These are phyloP conservation scores for Tipula vernalis DNA, from an alignment of 2,888 invertebrate genomes.

Conservation along the genomic window DNA sequence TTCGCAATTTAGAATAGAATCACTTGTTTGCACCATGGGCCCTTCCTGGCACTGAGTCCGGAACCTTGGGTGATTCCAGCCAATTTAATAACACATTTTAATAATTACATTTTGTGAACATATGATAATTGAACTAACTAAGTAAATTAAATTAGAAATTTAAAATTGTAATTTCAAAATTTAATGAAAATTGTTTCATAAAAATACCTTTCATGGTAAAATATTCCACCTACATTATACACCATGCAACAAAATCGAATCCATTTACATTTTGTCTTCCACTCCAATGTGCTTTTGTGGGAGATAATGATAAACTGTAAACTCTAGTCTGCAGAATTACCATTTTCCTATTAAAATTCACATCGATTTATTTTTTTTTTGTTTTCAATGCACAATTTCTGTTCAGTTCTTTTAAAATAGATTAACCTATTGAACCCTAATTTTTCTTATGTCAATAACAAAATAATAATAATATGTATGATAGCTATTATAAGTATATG, in stretches of 20 bases:
- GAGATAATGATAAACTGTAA: background rate
- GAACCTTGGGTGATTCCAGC: no score
- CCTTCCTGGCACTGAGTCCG: no score
- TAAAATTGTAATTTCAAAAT: no score
- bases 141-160: no score
- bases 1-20: no score
- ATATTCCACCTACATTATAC: background rate
- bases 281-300: background rate
- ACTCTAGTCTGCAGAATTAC: background rate
- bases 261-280: background rate
- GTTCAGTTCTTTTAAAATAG: background rate
- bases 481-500: background rate
- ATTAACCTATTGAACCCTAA: conserved; percentile 4
- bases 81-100: no score
- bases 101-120: no score
- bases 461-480: background rate
- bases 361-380: background rate
- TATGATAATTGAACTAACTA: no score
- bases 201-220: no score
- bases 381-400: background rate
- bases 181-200: no score
- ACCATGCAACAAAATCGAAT: background rate
- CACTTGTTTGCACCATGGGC: no score
- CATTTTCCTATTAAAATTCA: background rate
- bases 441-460: conserved; percentile 4